These are phyloP conservation scores for Lonchura striata DNA, from an alignment of 2,113 vertebrate genomes.

Conservation along the genomic window DNA sequence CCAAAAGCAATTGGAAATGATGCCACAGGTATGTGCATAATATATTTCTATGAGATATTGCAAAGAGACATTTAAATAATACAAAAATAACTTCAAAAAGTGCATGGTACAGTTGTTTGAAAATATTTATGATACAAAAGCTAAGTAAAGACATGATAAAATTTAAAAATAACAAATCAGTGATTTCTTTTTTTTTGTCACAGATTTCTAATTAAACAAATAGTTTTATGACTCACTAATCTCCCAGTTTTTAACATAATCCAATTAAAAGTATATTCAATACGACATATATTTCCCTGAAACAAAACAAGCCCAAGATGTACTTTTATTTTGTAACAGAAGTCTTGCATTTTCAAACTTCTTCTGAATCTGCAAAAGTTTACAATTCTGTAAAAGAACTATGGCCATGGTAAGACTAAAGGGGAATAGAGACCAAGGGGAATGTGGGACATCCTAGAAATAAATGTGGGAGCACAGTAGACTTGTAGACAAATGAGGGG, in stretches of 20 bases:
- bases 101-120: neutral
- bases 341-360: neutral
- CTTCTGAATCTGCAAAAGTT: neutral
- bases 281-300: neutral
- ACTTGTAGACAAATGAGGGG: neutral
- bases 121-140: neutral
- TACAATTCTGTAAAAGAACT: neutral
- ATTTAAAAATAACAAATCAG: fast-evolving
- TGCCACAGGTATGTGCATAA: fast-evolving
- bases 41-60: neutral
- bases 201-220: neutral
- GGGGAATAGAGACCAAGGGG: neutral
- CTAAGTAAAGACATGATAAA: neutral
- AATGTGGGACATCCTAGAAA: neutral
- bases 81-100: neutral
- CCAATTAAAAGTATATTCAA: neutral
- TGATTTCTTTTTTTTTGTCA: neutral
- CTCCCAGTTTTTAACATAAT: neutral
- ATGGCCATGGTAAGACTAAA: neutral
- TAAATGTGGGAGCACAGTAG: neutral
- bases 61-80: neutral
- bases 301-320: neutral
- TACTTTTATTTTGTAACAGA: neutral
- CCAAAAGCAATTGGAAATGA: neutral
- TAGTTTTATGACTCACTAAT: neutral